Base-by-base conservation (phyloP, 2,888 invertebrate genomes). In the Lordiphosa fenestrarum region DNA sequence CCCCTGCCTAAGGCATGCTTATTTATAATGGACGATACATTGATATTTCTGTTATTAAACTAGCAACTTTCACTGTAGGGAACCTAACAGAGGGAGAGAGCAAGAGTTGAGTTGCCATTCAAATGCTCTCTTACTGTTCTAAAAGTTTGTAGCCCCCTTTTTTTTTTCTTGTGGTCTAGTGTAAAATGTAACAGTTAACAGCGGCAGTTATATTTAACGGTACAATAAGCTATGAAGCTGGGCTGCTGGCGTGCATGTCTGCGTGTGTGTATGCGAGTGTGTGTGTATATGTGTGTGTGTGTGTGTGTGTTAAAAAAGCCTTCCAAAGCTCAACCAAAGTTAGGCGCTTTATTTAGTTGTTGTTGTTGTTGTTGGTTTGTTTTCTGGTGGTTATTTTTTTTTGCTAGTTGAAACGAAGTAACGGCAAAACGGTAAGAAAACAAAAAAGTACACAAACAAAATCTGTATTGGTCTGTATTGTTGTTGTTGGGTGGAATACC, bases 401-500 rank as follows among this genome's bases (percentile, higher is more conserved):
- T 50, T 33, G 60, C 41, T 41, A 23, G 40, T 36, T 12, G 23
- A 46, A 19, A 53, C 25, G 35, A 44, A 38, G 41, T 13, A 35
- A 36, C 51, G 40, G 40, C 41, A 42, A 48, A 47, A 53, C 36
- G 41, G 35, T 51, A 46, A 51, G 30, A 55, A 46, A 40, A 21
- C 12, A 56, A 50, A 36, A 54, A 46, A 19, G 2, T 3, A 15
- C 15, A 15, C 51, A 41, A 39, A 48, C 49, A 38, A 53, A 47
- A 30, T 21, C 19, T 46, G 15, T 2, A 15, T 36, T 30, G 36
- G 54, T n/a, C 33, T 47, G 40, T 39, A 53, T 49, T 54, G 53
- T 46, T 58, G 61, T 53, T 39, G 15, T 50, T 30, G 40, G 41
- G 25, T 49, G 40, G 67, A 82, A 85, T 95, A 98, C 98, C 95